Conservation (phyloP, 2,797 vertebrate species). For the Gymnothorax reevesii region DNA sequence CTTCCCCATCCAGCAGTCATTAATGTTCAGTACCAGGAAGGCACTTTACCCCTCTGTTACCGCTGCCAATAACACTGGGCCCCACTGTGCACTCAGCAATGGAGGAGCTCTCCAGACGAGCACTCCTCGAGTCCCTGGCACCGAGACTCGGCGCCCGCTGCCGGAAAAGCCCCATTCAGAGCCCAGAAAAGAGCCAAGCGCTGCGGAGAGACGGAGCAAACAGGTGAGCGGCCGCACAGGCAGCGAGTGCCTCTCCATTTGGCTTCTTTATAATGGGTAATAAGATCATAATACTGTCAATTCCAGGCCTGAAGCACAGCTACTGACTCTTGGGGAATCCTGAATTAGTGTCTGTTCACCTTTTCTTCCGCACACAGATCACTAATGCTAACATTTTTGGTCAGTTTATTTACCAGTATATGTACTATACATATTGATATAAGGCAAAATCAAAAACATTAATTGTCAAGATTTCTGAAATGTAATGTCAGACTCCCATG, state of each 20-base stretch:
- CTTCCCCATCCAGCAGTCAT: slow-evolving; percentile 16
- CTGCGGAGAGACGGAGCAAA: neutral
- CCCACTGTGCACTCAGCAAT: slow-evolving; percentile 16
- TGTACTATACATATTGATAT: neutral
- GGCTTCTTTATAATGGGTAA: slow-evolving; percentile 14
- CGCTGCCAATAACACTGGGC: slow-evolving; percentile 1
- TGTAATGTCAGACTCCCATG: neutral
- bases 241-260: slow-evolving; percentile 6
- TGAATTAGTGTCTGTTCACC: neutral
- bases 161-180: slow-evolving; percentile 18
- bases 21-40: slow-evolving; percentile 15
- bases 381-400: neutral
- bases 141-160: neutral
- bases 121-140: slow-evolving; percentile 15
- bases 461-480: neutral
- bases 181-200: slow-evolving; percentile 5
- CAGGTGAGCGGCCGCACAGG: slow-evolving; percentile 6
- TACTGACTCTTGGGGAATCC: slow-evolving; percentile 10
- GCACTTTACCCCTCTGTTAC: slow-evolving; percentile 3
- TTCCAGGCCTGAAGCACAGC: neutral
- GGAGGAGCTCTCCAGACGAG: slow-evolving; percentile 26
- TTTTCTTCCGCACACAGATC: neutral
- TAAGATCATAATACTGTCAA: slow-evolving; percentile 20
- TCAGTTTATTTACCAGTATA: neutral
- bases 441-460: no score